Percentiles rank a stretch among this genome's conserved stretches.
phyloP scores from a whole-genome alignment of 2,797 vertebrate species.

The Taeniopygia guttata region DNA sequence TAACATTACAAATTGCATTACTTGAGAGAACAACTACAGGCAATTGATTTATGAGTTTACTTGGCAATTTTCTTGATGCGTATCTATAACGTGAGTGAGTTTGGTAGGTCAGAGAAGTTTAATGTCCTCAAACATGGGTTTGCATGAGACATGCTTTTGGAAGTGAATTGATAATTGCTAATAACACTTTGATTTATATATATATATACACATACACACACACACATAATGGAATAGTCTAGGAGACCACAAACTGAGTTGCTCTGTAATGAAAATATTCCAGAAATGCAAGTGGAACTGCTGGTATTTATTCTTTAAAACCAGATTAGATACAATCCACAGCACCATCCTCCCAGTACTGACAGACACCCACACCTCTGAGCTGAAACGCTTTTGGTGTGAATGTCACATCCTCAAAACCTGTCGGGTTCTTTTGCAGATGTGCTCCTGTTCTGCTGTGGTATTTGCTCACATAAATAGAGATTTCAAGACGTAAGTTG shows the following conservation, averaged over 20 bases:
- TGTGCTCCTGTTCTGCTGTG: background rate
- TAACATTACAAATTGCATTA: background rate
- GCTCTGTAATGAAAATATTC: background rate
- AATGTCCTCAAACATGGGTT: background rate
- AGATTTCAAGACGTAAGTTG: background rate
- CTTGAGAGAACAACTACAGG: background rate
- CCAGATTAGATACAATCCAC: background rate
- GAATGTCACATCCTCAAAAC: background rate
- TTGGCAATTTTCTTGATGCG: background rate
- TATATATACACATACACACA: background rate
- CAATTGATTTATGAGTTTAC: background rate
- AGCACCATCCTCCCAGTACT: background rate
- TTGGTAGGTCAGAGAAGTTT: background rate
- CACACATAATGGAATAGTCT: background rate
- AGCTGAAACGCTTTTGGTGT: background rate
- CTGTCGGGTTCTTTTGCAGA: accelerated
- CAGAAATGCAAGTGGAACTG: background rate
- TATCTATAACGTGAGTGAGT: background rate
- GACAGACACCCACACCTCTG: background rate
- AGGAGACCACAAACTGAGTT: background rate
- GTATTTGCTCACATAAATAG: background rate
- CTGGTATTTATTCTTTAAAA: background rate
- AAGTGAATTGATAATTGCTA: background rate
- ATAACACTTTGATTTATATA: background rate
- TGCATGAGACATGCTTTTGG: background rate